A percentile compares a stretch with the other conserved stretches of the same genome.
Conservation (phyloP, 1,140 invertebrate species). For the Venturia canescens region DNA sequence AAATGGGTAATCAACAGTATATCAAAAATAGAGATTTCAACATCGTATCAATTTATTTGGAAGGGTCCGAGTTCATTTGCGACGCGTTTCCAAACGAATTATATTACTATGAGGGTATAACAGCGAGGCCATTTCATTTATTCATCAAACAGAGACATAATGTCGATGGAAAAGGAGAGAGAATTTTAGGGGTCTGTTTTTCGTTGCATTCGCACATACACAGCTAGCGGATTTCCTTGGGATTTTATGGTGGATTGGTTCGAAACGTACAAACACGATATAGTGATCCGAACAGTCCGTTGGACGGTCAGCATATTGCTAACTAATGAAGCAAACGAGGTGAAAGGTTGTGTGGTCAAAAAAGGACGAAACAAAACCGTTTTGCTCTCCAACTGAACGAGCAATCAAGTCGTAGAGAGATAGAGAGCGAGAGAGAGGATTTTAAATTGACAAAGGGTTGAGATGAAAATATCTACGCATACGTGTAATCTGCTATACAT, state of each 20-base stretch:
- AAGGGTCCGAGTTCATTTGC: not conserved
- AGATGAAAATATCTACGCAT: not conserved
- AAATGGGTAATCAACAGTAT: not conserved
- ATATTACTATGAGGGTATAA: not conserved
- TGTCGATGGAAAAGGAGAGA: not conserved
- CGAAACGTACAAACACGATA: conserved; percentile 2
- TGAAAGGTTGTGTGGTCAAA: conserved; percentile 23
- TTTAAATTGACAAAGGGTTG: not conserved
- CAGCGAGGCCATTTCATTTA: conserved; percentile 19
- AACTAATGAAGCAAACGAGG: conserved; percentile 43
- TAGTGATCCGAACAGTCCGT: not conserved
- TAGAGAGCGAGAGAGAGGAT: not conserved
- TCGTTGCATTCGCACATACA: not conserved
- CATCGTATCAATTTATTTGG: not conserved
- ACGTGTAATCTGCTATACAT: not conserved
- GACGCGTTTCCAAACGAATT: not conserved
- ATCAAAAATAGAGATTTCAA: not conserved
- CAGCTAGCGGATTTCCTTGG: not conserved
- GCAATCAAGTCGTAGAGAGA: conserved; percentile 19
- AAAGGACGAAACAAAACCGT: not conserved
- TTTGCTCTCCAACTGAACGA: not conserved
- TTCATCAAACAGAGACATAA: not conserved
- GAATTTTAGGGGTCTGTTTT: conserved; percentile 15
- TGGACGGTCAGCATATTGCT: conserved; percentile 24
- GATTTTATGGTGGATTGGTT: conserved; percentile 30